Conservation (phyloP, 2,888 invertebrate species). For the Tipula lateralis region DNA sequence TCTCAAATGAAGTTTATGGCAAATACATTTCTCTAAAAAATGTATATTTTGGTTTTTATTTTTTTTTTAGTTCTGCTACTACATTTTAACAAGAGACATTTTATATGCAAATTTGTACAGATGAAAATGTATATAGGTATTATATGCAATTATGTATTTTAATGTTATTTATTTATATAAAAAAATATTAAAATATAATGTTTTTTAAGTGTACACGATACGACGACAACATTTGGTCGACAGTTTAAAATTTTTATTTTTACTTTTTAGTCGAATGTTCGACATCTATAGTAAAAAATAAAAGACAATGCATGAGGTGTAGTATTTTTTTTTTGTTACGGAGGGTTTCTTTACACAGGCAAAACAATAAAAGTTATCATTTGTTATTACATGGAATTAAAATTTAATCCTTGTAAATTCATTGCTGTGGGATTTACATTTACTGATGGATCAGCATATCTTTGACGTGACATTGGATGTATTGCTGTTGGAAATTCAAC, state of each 20-base stretch:
- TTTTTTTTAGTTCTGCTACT: background rate
- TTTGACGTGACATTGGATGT: slow-evolving; percentile 54
- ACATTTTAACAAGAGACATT: background rate
- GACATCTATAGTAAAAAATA: background rate
- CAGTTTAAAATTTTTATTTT: background rate
- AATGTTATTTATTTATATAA: background rate
- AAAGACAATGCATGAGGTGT: background rate
- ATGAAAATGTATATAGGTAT: background rate
- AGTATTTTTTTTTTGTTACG: background rate
- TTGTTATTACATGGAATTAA: slow-evolving; percentile 64
- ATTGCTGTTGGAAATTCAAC: slow-evolving; percentile 61
- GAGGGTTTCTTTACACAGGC: background rate
- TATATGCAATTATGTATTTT: background rate
- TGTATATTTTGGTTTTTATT: background rate
- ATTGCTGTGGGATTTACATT: slow-evolving; percentile 58
- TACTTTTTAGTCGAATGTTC: background rate
- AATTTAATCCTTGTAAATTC: slow-evolving; percentile 70
- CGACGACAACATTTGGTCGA: background rate
- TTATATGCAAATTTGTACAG: background rate
- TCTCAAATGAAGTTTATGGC: background rate
- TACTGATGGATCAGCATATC: slow-evolving; percentile 49
- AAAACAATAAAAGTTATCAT: background rate
- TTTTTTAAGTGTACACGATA: background rate
- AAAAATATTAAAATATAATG: slow-evolving; percentile 1
- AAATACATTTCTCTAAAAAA: slow-evolving; percentile 7